Conservation (phyloP, 2,113 vertebrate species). For the Tachycineta bicolor region DNA sequence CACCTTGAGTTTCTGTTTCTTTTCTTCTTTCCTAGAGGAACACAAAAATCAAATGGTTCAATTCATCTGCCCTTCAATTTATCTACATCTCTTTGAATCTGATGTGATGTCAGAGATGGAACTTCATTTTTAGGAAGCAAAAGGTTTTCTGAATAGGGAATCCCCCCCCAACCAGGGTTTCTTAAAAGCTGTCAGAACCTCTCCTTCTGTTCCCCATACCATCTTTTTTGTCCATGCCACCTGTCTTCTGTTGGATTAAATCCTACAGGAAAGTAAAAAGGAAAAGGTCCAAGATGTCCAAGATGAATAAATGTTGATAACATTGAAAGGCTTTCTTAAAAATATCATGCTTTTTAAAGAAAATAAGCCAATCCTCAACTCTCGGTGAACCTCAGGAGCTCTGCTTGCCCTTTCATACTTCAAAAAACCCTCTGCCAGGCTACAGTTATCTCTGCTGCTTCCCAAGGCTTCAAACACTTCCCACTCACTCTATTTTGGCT, state of each 20-base stretch:
- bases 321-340: background rate
- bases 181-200: background rate
- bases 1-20: background rate
- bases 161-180: background rate
- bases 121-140: background rate
- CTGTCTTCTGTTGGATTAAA: background rate
- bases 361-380: background rate
- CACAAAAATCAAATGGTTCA: background rate
- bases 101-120: background rate
- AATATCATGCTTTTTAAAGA: background rate
- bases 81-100: background rate
- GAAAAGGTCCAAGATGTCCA: accelerated
- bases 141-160: background rate
- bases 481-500: background rate
- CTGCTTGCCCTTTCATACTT: background rate
- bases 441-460: background rate
- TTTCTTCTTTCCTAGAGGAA: background rate
- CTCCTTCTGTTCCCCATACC: background rate
- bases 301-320: background rate
- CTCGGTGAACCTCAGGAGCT: background rate
- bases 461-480: background rate
- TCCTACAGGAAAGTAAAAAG: background rate
- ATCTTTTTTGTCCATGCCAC: background rate
- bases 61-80: background rate
- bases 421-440: background rate